phyloP scores from a whole-genome alignment of 2,888 invertebrate genomes.

The Andrena marginata region DNA sequence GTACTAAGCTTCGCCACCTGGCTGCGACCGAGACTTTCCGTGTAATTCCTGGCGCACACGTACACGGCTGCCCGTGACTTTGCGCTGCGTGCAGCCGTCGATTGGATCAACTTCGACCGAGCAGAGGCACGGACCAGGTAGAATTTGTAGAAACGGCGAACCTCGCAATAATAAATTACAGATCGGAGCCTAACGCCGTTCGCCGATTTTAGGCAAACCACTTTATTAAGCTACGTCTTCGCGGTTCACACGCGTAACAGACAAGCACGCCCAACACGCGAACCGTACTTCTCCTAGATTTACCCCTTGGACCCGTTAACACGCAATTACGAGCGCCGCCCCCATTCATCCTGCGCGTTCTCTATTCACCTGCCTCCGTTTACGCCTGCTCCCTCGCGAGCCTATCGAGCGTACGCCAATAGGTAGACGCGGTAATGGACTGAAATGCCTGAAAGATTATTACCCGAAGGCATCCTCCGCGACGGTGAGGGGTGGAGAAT shows the following conservation, averaged over 20 bases:
- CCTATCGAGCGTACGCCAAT: slow-evolving; percentile 35
- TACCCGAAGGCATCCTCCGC: slow-evolving; percentile 62
- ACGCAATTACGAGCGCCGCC: too few species aligned
- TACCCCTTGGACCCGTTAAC: too few species aligned
- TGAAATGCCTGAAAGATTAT: slow-evolving; percentile 64
- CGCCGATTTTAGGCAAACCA: too few species aligned
- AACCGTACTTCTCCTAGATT: too few species aligned
- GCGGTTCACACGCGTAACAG: too few species aligned
- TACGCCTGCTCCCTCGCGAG: slow-evolving; percentile 11
- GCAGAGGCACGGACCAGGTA: not conserved
- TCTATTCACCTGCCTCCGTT: not conserved
- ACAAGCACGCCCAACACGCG: too few species aligned
- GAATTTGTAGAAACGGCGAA: not conserved
- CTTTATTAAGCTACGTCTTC: too few species aligned
- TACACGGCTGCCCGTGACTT: not conserved
- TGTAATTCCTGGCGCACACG: slow-evolving; percentile 52
- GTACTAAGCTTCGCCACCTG: slow-evolving; percentile 73
- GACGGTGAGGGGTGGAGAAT: slow-evolving; percentile 50
- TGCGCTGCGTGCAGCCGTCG: not conserved
- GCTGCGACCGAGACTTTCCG: slow-evolving; percentile 58
- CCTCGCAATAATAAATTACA: too few species aligned
- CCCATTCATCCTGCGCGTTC: not conserved
- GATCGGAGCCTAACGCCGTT: too few species aligned
- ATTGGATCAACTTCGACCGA: not conserved
- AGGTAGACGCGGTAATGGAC: slow-evolving; percentile 47